Evolutionary conservation across 2,113 vertebrate species (phyloP).

Genomic region (Embiotoca jacksoni): DNA sequence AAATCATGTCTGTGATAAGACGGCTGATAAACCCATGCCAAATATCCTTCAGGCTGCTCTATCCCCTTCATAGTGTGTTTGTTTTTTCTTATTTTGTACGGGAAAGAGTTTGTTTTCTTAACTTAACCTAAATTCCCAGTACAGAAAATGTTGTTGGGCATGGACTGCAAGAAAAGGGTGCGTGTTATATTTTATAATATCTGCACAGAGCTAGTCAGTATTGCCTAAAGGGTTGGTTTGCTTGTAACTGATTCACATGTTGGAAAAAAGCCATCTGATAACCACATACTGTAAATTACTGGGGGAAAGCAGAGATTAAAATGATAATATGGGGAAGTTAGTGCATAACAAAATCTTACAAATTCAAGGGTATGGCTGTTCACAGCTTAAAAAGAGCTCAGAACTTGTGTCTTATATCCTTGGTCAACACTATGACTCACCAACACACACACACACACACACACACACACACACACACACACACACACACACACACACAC

Average conservation of each 20-base stretch:
- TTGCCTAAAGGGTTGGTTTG: not conserved
- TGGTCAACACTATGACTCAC: slow-evolving; percentile 63
- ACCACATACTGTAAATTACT: not conserved
- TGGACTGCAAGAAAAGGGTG: not conserved
- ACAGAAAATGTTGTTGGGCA: not conserved
- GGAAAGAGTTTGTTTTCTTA: not conserved
- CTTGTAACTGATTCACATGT: slow-evolving; percentile 23
- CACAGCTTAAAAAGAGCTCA: slow-evolving; percentile 1
- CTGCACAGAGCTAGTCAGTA: not conserved
- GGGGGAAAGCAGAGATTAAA: not conserved
- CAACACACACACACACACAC: slow-evolving; percentile 21
- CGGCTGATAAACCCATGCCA: not conserved
- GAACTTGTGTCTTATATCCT: slow-evolving; percentile 45
- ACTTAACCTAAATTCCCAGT: not conserved
- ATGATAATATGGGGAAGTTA: slow-evolving; percentile 3
- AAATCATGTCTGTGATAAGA: not conserved
- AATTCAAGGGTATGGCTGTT: not conserved
- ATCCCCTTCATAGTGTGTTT: no score
- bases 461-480: slow-evolving; percentile 30
- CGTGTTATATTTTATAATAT: no score
- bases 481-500: no score
- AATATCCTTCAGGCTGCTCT: no score
- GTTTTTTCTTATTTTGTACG: not conserved
- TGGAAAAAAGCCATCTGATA: slow-evolving; percentile 18
- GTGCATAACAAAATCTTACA: slow-evolving; percentile 12